Base-by-base conservation (phyloP, 2,888 invertebrate genomes). In the Tachina lurida region DNA sequence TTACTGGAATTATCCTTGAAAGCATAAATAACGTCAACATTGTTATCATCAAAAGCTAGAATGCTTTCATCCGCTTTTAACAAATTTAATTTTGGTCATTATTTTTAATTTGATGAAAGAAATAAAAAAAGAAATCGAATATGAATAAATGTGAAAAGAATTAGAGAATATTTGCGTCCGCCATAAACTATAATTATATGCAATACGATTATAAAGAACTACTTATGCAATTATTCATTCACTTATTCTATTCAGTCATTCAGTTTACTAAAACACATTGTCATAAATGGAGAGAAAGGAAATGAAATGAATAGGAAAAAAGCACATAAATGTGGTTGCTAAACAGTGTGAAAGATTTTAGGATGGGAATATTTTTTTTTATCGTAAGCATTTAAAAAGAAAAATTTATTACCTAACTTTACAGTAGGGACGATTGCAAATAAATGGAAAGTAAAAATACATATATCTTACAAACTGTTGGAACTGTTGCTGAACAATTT, bases 1-100 rank as follows among this genome's bases (percentile, higher is more conserved):
- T 76, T 12, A 31, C 73, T 67, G 63, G 54, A 78, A 78, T 78
- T 84, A 70, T 70, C 15, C 45, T 75, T 74, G 19, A 70, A 74
- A 68, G 31, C 45, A 13, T 56, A 45, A 56, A 17, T 65, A 54
- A 19, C 39, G 3, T 52, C 3, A 52, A 60, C 47, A 47, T 56
- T 39, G 19, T 31, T 17, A 80, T 49, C 73, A 67, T 49, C 12
- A 76, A 71, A 52, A 77, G 62, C 43, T 74, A 12, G 43, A 17
- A 31, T 62, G 49, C 22, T 43, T 8, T 49, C 54, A 19, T 31
- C 52, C 31, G 45, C 22, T 78, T 63, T 63, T 31, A 43, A 45
- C 45, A 70, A 79, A 79, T 45, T 71, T 56, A 56, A 56, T 56
- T 79, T 63, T 80, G 58, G 39, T 73, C 49, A 58, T 73, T 80